Evolutionary conservation across 2,113 vertebrate genomes (phyloP).

Genomic region (Actinemys pallida): DNA sequence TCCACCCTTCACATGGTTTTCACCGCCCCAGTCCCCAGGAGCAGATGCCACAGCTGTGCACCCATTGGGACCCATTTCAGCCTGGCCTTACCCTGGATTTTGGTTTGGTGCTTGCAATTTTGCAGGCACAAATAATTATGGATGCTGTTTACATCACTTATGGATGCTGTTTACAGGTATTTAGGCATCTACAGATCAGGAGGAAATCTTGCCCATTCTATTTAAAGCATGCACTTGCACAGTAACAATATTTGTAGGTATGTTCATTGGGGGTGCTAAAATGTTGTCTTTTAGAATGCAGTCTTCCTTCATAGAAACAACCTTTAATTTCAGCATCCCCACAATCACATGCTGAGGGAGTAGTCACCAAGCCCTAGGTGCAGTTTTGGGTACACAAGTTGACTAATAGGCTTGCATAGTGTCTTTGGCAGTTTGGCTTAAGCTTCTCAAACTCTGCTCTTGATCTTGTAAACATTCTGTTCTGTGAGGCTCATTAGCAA

Average conservation of each 20-base stretch:
- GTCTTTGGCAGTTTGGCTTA: not conserved
- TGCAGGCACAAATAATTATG: not conserved
- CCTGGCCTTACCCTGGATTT: not conserved
- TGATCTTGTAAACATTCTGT: conserved; percentile 24
- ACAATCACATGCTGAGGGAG: not conserved
- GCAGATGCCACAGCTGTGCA: not conserved
- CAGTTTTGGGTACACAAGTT: conserved; percentile 19
- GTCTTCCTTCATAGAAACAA: not conserved
- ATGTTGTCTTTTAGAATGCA: not conserved
- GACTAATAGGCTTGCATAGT: not conserved
- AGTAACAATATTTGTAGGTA: not conserved
- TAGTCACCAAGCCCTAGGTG: not conserved
- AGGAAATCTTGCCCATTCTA: not conserved
- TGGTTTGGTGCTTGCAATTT: not conserved
- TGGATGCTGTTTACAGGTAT: not conserved
- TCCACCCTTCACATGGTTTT: not conserved
- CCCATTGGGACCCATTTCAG: too few relatives aligned
- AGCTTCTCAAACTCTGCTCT: conserved; percentile 13
- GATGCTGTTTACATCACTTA: not conserved
- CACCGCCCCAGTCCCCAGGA: too few relatives aligned
- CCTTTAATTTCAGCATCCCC: conserved; percentile 10
- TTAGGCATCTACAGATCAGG: not conserved
- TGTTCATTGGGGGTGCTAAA: not conserved
- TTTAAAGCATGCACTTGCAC: not conserved
- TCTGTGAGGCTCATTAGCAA: not conserved